phyloP scores from a whole-genome alignment of 2,888 invertebrate species.

The Apocheima hispidaria region DNA sequence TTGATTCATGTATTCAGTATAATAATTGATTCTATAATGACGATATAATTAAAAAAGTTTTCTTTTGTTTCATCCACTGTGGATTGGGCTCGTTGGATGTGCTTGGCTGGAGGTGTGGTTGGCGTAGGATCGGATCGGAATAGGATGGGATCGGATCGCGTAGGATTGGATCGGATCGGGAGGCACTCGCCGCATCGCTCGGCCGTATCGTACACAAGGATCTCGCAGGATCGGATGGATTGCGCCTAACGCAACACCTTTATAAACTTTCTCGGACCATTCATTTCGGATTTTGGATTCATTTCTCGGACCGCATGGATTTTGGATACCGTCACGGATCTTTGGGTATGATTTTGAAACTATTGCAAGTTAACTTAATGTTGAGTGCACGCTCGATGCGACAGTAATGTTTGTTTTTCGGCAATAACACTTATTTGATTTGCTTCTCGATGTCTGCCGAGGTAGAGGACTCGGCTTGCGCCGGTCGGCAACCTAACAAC shows the following conservation, averaged over 20 bases:
- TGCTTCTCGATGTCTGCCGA: constrained; percentile 66
- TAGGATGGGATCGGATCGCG: constrained; percentile 42
- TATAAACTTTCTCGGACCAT: constrained; percentile 46
- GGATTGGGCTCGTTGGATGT: constrained; percentile 81
- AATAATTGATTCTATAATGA: constrained; percentile 42
- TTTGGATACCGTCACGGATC: constrained; percentile 62
- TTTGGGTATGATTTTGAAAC: constrained; percentile 82
- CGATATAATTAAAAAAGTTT: constrained; percentile 77
- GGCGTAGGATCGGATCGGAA: constrained; percentile 58
- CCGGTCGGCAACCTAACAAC: constrained; percentile 15
- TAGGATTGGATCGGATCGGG: constrained; percentile 48
- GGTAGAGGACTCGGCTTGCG: neutral
- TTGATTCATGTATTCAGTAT: constrained; percentile 22
- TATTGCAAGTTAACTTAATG: constrained; percentile 76
- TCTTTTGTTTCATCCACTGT: constrained; percentile 86
- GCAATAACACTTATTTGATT: constrained; percentile 56
- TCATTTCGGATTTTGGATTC: constrained; percentile 11
- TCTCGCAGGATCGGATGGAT: constrained; percentile 51
- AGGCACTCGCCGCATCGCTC: constrained; percentile 49
- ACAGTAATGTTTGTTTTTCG: constrained; percentile 70
- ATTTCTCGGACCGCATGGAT: constrained; percentile 40
- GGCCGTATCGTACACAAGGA: constrained; percentile 61
- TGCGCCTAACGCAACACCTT: constrained; percentile 34
- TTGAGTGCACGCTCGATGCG: constrained; percentile 81
- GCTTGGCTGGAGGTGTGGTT: constrained; percentile 60